These are phyloP conservation scores for Acleris sparsana DNA, from an alignment of 2,888 invertebrate species.

Conservation along the genomic window DNA sequence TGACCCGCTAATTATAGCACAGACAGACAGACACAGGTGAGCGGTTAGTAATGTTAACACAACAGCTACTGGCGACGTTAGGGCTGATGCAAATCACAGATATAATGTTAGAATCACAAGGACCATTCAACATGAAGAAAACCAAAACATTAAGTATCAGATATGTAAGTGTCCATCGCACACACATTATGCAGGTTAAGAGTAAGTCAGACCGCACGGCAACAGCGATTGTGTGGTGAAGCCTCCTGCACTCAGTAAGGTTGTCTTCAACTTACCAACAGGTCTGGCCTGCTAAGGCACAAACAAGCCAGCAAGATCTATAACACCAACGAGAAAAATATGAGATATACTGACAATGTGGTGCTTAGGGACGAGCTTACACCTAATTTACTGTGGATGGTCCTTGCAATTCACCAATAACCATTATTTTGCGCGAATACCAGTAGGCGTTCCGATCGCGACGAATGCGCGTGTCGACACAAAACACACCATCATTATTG, in stretches of 20 bases:
- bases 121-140: conserved; percentile 80
- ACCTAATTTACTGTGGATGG: conserved; percentile 72
- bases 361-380: conserved; percentile 74
- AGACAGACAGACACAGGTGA: conserved; percentile 37
- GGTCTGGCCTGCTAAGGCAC: conserved; percentile 89
- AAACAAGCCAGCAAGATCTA: conserved; percentile 90
- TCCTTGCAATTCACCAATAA: conserved; percentile 81
- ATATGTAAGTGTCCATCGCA: conserved; percentile 71
- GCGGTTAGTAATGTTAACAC: conserved; percentile 53
- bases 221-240: conserved; percentile 74
- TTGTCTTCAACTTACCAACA: conserved; percentile 86
- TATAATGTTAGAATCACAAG: conserved; percentile 80
- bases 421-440: conserved; percentile 79
- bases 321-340: conserved; percentile 84
- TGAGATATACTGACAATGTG: conserved; percentile 76
- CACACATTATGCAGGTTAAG: conserved; percentile 81
- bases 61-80: conserved; percentile 46
- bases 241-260: conserved; percentile 70
- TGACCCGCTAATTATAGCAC: conserved; percentile 40
- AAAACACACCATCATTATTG: conserved; percentile 59
- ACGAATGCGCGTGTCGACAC: conserved; percentile 58
- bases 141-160: conserved; percentile 54
- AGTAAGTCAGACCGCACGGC: conserved; percentile 70
- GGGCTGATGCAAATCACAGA: conserved; percentile 38
- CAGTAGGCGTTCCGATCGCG: conserved; percentile 58